Percentiles rank a stretch among this genome's conserved stretches.
Conservation (phyloP, 2,888 invertebrate genomes). For the Drosophila macrospina region DNA sequence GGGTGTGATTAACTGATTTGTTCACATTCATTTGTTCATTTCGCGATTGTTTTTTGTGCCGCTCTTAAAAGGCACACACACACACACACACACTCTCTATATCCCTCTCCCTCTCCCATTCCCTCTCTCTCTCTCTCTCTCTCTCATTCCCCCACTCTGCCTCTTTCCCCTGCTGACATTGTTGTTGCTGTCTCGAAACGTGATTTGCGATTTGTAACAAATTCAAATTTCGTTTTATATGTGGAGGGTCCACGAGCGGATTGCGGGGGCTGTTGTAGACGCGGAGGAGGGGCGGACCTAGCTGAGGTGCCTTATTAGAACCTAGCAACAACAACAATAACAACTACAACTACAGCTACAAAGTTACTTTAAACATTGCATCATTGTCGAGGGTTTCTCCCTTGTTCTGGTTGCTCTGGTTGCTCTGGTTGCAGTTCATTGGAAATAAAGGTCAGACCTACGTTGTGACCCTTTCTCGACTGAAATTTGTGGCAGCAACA, state of each 20-base stretch:
- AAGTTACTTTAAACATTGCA: conserved; percentile 38
- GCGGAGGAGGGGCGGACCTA: neutral
- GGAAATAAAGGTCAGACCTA: conserved; percentile 68
- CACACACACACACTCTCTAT: neutral
- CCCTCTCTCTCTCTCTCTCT: neutral
- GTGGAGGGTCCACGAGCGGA: neutral
- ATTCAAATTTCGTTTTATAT: conserved; percentile 71
- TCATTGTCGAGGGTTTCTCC: conserved; percentile 14
- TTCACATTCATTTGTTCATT: conserved; percentile 83
- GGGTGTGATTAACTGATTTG: conserved; percentile 85
- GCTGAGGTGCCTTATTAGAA: conserved; percentile 53
- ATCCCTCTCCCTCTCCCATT: neutral
- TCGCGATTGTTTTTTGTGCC: conserved; percentile 59
- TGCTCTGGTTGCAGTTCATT: conserved; percentile 48
- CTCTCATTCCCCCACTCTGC: neutral
- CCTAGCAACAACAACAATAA: conserved; percentile 5
- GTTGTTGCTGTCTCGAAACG: conserved; percentile 68
- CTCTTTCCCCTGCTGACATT: conserved; percentile 20
- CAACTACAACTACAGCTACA: conserved; percentile 10
- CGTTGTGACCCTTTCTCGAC: conserved; percentile 60
- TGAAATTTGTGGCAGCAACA: conserved; percentile 34
- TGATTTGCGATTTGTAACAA: conserved; percentile 85
- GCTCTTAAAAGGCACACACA: neutral
- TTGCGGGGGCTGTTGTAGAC: conserved; percentile 10
- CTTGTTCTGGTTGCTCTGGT: conserved; percentile 29